A percentile compares a stretch with the other conserved stretches of the same genome.
These are phyloP conservation scores for Vireo griseus DNA, from an alignment of 2,797 vertebrate genomes.

Conservation along the genomic window DNA sequence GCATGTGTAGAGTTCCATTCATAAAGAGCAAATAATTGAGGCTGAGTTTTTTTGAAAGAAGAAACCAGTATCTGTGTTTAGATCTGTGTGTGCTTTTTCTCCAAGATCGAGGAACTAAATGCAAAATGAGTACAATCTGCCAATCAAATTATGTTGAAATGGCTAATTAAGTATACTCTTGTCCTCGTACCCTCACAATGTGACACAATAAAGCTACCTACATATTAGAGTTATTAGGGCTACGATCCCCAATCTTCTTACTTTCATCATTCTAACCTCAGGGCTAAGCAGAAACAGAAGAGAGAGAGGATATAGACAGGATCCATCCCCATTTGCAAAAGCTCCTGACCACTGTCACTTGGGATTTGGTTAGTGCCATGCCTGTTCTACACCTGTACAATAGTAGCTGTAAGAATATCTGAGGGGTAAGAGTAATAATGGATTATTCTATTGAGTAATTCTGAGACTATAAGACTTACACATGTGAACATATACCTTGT, in stretches of 20 bases:
- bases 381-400: not conserved
- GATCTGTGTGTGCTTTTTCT: not conserved
- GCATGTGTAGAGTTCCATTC: not conserved
- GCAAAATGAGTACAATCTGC: not conserved
- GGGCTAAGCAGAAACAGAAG: not conserved
- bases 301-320: not conserved
- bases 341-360: not conserved
- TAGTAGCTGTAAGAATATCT: not conserved
- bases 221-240: not conserved
- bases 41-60: not conserved
- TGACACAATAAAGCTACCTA: not conserved
- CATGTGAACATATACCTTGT: not conserved
- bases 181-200: not conserved
- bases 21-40: not conserved
- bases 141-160: not conserved
- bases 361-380: not conserved
- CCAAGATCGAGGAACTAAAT: not conserved
- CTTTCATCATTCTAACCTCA: not conserved
- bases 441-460: not conserved
- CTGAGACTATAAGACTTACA: accelerated
- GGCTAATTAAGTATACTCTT: not conserved
- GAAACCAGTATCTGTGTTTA: not conserved
- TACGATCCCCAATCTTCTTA: not conserved
- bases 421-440: not conserved
- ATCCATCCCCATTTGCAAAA: not conserved